Evolutionary conservation across 2,113 vertebrate species (phyloP), one percentile per base, ranked within the genome.

Genomic region (Progne subis): DNA sequence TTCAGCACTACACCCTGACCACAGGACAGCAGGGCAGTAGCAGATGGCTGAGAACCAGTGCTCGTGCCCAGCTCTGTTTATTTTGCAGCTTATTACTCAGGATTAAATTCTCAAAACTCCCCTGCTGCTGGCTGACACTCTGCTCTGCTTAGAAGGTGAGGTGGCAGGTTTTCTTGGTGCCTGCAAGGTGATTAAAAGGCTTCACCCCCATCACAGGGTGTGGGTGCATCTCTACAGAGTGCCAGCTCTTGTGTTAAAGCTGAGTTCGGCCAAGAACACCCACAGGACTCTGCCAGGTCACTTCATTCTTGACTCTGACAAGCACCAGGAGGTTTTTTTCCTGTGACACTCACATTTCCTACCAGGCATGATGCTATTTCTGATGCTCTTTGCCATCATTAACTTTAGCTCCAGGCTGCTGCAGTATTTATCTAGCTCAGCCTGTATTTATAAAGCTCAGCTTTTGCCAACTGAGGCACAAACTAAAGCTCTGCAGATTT

Each of bases 381-480:
- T 82, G 94, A 74, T 92, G 1, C 31, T 88, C 88, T 76, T 76
- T 92, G 84, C 80, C 72, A 90, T 93, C 82, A 18, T 88, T 92
- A 92, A 75, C 86, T 94, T 81, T 16, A 93, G 93, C 86, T 96
- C 89, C 95, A 82, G 94, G 96, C 92, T 96, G 95, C 92, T 95
- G 85, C 97, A 82, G 81, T 17, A 61, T 69, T 90, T 76, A 37
- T 43, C 55, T 34, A 47, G 71, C 65, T 77, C 70, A 75, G 60
- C 68, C 68, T 25, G 69, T 46, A 70, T 85, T 86, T 92, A 88
- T 31, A 21, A 59, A 78, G 61, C 57, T 79, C 59, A 91, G 86
- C 82, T 97, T 97, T 95, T 96, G 96, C 89, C 96, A 97, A 65
- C 79, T 75, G 82, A 95, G 96, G 96, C 86, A 95, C 94, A 84